Evolutionary conservation across 2,888 invertebrate genomes (phyloP), one percentile per base, ranked within the genome.

Genomic region (Cataglyphis livida): DNA sequence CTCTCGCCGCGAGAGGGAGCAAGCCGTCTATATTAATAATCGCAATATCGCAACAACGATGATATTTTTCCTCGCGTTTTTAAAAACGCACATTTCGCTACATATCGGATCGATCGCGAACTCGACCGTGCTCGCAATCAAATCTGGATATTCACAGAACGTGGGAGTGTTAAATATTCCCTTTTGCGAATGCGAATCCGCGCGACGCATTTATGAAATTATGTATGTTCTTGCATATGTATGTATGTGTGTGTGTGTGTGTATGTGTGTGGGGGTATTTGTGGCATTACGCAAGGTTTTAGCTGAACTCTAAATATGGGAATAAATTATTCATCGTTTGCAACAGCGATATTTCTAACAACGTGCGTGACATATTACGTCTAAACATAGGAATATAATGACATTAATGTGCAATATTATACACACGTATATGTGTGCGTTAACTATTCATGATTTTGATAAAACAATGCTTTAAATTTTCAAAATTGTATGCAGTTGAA

Each of bases 311-410:
- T 41, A 32, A 38, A 35, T 59, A 35, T 21, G 18, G 15, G 10
- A 79, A 59, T 71, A 71, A 79, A 79, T 71, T 59, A 79, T 79
- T 79, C 59, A 79, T 71, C 32, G 44, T 44, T 48, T 2, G 59
- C 35, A 21, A 61, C 25, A 70, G 35, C 73, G 71, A 35, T 71
- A 61, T 79, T 79, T 41, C 44, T 35, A 59, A 59, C 59, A 70
- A 21, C 54, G 32, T 41, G 44, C 15, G 10, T 12, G 41, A 44
- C 12, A 51, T 6, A 21, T 5, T 12, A 18, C 21, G 1, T 62
- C 9, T 21, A 35, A 68, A 54, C 28, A 41, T 32, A 57, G 41
- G 32, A 57, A 70, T n/a, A 25, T n/a, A 38, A 44, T 28, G 48
- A 28, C 65, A 44, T 12, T n/a, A 38, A 9, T 28, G 12, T 10